Base-by-base conservation (phyloP, 2,797 vertebrate genomes). In the Onychomys torridus region DNA sequence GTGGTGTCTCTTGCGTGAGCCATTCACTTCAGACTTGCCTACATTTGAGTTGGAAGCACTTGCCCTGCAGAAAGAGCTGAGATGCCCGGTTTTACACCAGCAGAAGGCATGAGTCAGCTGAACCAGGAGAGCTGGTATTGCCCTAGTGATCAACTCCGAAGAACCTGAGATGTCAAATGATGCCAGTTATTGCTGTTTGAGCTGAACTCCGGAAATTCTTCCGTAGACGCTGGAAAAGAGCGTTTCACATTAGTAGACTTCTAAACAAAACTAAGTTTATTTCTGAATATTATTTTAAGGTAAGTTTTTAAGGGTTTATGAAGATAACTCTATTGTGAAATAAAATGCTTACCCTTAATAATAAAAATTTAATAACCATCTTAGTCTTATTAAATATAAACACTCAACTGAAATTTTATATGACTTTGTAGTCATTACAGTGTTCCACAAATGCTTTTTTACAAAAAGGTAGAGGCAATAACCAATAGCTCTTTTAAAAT, bases 261-360 rank as follows among this genome's bases (percentile, higher is more conserved):
- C n/a, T 82, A 94, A 83, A 81, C 73, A 81, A 81, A 88, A 85
- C 32, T 61, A 75, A 65, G 65, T 57, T 78, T 86, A 86, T 76
- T 92, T 91, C 73, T 93, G 14, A 95, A 96, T 49, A 89, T 78
- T 94, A 82, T 90, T 90, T 91, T 43, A 94, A 92, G 81, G 82
- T 91, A 89, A 90, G 55, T 67, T 69, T 25, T 81, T 93, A 85
- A 93, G 40, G 59, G 87, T 89, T 79, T 90, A 82, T n/a, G 82
- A 10, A 55, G 63, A 40, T 88, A 32, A 43, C 10, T 75, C 61
- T 81, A 76, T 81, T 91, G 43, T 84, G 71, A 97, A 96, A 94
- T 81, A 69, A 77, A 96, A 91, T 77, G 61, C 25, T 95, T 95
- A 85, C 52, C 16, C 52, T 93, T 90, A 94, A 78, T 73, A 89